Evolutionary conservation across 1,140 invertebrate species (phyloP).

Genomic region (Coenobita brevimanus): DNA sequence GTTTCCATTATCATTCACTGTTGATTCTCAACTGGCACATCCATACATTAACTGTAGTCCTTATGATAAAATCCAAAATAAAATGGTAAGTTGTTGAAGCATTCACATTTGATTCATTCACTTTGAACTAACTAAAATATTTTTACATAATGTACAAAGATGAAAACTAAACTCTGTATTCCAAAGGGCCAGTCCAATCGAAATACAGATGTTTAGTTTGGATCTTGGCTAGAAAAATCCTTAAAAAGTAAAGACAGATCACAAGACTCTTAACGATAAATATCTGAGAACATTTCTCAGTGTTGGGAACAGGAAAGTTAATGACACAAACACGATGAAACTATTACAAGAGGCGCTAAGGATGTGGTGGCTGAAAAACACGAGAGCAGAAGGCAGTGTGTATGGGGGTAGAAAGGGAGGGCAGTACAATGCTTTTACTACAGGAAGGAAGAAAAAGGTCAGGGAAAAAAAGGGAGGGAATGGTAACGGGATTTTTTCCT

Average conservation of each 20-base stretch:
- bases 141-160: constrained; percentile 67
- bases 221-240: constrained; percentile 63
- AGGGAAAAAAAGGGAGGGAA: no score
- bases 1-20: not conserved
- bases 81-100: constrained; percentile 28
- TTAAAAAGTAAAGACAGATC: constrained; percentile 64
- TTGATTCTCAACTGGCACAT: constrained; percentile 27
- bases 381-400: constrained; percentile 62
- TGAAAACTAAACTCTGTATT: constrained; percentile 58
- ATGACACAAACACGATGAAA: constrained; percentile 50
- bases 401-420: constrained; percentile 33
- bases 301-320: constrained; percentile 49
- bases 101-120: constrained; percentile 59
- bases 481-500: not conserved
- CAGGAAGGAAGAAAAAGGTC: no score
- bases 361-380: constrained; percentile 48
- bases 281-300: constrained; percentile 61
- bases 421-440: not conserved
- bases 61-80: constrained; percentile 37
- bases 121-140: constrained; percentile 51
- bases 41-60: constrained; percentile 32
- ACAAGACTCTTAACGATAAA: constrained; percentile 62
- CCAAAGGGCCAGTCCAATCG: constrained; percentile 36
- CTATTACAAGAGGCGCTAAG: constrained; percentile 57
- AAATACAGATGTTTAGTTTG: constrained; percentile 55